Percentiles rank a stretch among this genome's conserved stretches.
Evolutionary conservation across 2,113 vertebrate genomes (phyloP).

Genomic region (Rynchops niger): DNA sequence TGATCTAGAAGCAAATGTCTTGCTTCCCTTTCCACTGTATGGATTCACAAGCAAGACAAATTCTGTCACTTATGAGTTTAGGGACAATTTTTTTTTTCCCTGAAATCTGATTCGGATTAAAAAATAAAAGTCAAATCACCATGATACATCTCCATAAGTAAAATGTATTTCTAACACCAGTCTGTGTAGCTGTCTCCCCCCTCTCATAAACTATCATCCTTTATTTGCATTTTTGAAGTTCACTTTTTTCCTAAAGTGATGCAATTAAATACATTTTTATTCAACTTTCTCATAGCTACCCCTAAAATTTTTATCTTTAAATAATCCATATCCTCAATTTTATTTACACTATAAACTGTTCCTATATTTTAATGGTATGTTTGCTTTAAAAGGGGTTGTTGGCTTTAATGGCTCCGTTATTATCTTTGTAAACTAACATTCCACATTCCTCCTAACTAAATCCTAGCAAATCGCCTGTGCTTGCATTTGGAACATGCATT

Average conservation of each 20-base stretch:
- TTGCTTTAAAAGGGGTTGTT: constrained; percentile 84
- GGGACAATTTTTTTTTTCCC: not conserved
- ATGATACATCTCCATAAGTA: constrained; percentile 59
- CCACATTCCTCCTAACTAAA: constrained; percentile 76
- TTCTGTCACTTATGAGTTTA: constrained; percentile 63
- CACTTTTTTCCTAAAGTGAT: constrained; percentile 28
- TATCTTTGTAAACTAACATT: constrained; percentile 82
- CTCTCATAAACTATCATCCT: constrained; percentile 23
- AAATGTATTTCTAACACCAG: constrained; percentile 72
- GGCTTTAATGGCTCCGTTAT: constrained; percentile 80
- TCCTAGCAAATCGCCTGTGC: constrained; percentile 62
- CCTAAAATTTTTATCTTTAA: constrained; percentile 82
- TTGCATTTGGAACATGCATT: constrained; percentile 69
- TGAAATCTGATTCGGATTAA: constrained; percentile 66
- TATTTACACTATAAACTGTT: constrained; percentile 80
- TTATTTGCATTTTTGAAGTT: constrained; percentile 76
- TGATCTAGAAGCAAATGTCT: constrained; percentile 73
- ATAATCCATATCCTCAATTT: constrained; percentile 81
- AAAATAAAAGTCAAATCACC: constrained; percentile 67
- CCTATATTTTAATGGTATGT: constrained; percentile 84
- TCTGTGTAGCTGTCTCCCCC: constrained; percentile 5
- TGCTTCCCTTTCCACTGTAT: constrained; percentile 59
- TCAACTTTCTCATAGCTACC: constrained; percentile 68
- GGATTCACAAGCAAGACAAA: constrained; percentile 68
- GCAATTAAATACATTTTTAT: constrained; percentile 76